Conservation (phyloP, 2,888 invertebrate species). For the Entomobrya proxima region DNA sequence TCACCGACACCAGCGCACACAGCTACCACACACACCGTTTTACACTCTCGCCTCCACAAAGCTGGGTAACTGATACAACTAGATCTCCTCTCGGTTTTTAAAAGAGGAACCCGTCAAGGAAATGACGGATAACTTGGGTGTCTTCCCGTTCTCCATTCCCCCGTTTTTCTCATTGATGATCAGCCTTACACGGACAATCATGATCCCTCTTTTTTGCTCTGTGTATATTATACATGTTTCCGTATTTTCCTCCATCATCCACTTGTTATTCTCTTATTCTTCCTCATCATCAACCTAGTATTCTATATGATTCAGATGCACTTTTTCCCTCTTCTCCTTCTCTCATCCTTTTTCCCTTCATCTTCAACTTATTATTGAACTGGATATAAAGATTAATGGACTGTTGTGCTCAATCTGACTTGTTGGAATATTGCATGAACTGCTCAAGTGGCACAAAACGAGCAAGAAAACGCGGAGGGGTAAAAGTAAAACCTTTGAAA, state of each 20-base stretch:
- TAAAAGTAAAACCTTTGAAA: background rate
- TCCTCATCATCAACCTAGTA: slow-evolving; percentile 20
- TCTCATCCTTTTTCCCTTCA: slow-evolving; percentile 15
- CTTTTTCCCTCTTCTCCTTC: slow-evolving; percentile 28
- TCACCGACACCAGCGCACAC: slow-evolving; percentile 11
- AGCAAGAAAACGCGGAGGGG: background rate
- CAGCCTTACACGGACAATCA: slow-evolving; percentile 36
- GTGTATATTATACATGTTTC: background rate
- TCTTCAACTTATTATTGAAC: slow-evolving; percentile 44
- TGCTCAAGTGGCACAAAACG: slow-evolving; percentile 41
- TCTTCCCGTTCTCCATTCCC: slow-evolving; percentile 44
- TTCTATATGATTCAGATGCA: slow-evolving; percentile 41
- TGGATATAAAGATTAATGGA: slow-evolving; percentile 64
- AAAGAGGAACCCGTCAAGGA: slow-evolving; percentile 55
- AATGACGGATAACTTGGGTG: slow-evolving; percentile 66
- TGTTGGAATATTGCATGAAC: slow-evolving; percentile 65
- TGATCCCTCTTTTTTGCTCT: slow-evolving; percentile 33
- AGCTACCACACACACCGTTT: background rate
- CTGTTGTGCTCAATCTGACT: slow-evolving; percentile 64
- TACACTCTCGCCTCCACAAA: background rate
- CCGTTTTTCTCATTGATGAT: slow-evolving; percentile 25
- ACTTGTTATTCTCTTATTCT: slow-evolving; percentile 13
- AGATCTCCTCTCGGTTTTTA: background rate
- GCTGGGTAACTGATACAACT: slow-evolving; percentile 2
- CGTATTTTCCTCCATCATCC: slow-evolving; percentile 26